Conservation (phyloP, 2,797 vertebrate genomes). For the Leptoclinus maculatus region DNA sequence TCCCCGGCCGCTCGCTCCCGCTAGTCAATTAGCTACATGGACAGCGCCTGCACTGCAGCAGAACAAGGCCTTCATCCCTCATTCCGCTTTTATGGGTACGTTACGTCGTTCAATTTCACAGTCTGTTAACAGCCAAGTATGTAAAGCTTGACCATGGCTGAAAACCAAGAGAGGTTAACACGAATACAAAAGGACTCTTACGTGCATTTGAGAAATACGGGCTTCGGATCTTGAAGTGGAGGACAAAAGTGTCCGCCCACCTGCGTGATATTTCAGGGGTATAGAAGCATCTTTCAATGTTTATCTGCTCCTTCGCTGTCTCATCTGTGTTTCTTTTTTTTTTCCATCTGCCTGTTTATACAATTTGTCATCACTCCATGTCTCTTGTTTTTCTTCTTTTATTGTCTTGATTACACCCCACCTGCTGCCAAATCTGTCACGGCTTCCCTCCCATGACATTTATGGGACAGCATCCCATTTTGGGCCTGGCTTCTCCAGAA, state of each 20-base stretch:
- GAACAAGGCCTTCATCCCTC: conserved; percentile 41
- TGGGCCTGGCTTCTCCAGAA: not conserved
- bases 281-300: conserved; percentile 45
- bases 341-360: conserved; percentile 59
- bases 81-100: conserved; percentile 48
- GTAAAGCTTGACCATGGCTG: conserved; percentile 41
- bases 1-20: conserved; percentile 25
- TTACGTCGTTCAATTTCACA: conserved; percentile 68
- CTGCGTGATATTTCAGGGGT: conserved; percentile 11
- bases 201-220: conserved; percentile 23
- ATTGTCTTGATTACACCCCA: conserved; percentile 47
- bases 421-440: conserved; percentile 58
- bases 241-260: conserved; percentile 35
- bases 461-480: not conserved
- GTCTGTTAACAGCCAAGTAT: conserved; percentile 54
- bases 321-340: conserved; percentile 49
- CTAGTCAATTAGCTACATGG: conserved; percentile 48
- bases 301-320: conserved; percentile 44
- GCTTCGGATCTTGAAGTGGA: conserved; percentile 29
- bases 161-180: conserved; percentile 37
- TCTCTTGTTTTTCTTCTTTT: conserved; percentile 50
- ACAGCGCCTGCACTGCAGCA: conserved; percentile 46
- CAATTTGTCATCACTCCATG: conserved; percentile 50
- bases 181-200: conserved; percentile 48
- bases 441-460: conserved; percentile 17